Evolutionary conservation across 2,888 invertebrate species (phyloP).

Genomic region (Loripinus fragilis): DNA sequence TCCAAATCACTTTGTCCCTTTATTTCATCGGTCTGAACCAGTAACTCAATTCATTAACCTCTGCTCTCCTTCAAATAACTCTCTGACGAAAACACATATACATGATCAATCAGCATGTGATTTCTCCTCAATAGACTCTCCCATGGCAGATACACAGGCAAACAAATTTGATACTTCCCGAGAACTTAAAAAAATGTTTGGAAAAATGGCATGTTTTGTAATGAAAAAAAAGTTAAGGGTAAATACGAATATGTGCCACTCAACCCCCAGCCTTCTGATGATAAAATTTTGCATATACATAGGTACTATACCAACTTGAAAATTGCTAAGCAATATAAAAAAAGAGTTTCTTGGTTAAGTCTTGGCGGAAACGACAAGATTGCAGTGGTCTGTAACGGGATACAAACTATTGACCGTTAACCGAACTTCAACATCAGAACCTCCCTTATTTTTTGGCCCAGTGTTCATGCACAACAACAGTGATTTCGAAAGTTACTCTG

Average conservation of each 20-base stretch:
- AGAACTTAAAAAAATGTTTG: not conserved
- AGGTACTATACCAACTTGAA: not conserved
- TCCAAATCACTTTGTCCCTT: not conserved
- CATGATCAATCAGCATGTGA: not conserved
- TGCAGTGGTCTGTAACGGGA: not conserved
- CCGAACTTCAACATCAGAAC: too few species aligned
- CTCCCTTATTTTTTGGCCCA: too few species aligned
- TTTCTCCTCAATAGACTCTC: too few species aligned
- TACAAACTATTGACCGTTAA: too few species aligned
- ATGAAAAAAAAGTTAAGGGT: not conserved
- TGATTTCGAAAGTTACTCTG: too few species aligned
- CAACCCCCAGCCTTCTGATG: not conserved
- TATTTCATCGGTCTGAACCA: not conserved
- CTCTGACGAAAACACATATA: not conserved
- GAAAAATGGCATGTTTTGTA: not conserved
- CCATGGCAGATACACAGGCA: slow-evolving; percentile 39
- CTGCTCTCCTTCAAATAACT: not conserved
- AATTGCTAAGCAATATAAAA: not conserved
- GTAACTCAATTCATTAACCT: not conserved
- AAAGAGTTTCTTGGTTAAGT: not conserved
- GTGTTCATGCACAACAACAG: too few species aligned
- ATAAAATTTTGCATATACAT: not conserved
- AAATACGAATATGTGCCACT: slow-evolving; percentile 11
- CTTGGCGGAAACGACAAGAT: not conserved
- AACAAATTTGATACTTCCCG: too few species aligned